Percentiles rank a stretch among this genome's conserved stretches.
Conservation (phyloP, 2,113 vertebrate species). For the Anthoscopus minutus region DNA sequence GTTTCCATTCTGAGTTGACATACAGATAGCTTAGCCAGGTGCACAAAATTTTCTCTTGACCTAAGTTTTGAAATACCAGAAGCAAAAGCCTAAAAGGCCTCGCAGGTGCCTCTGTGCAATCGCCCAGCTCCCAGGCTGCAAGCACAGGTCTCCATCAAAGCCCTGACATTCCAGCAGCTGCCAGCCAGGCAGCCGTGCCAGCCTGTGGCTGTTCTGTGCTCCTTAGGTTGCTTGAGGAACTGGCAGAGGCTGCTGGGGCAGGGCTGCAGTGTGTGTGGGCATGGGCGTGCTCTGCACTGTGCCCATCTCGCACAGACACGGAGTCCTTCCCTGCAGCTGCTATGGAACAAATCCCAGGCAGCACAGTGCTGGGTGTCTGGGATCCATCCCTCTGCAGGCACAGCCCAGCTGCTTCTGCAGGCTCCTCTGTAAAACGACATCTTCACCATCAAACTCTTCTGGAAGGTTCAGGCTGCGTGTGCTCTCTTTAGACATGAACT, state of each 20-base stretch:
- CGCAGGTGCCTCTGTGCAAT: not conserved
- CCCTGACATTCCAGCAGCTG: not conserved
- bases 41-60: not conserved
- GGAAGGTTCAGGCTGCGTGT: not conserved
- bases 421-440: not conserved
- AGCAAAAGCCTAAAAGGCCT: not conserved
- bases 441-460: not conserved
- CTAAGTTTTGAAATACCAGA: not conserved
- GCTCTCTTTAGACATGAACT: not conserved
- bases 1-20: not conserved
- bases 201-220: not conserved
- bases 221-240: fast-evolving
- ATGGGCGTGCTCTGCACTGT: fast-evolving
- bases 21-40: not conserved
- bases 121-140: fast-evolving
- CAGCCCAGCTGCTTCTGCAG: not conserved
- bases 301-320: fast-evolving
- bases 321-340: not conserved
- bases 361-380: fast-evolving
- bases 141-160: not conserved
- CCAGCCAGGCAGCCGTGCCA: not conserved
- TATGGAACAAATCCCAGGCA: not conserved
- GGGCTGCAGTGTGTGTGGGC: not conserved
- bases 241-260: not conserved
- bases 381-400: not conserved